A percentile compares a stretch with the other conserved stretches of the same genome.
Conservation (phyloP, 1,140 invertebrate genomes). For the Araneus ventricosus region DNA sequence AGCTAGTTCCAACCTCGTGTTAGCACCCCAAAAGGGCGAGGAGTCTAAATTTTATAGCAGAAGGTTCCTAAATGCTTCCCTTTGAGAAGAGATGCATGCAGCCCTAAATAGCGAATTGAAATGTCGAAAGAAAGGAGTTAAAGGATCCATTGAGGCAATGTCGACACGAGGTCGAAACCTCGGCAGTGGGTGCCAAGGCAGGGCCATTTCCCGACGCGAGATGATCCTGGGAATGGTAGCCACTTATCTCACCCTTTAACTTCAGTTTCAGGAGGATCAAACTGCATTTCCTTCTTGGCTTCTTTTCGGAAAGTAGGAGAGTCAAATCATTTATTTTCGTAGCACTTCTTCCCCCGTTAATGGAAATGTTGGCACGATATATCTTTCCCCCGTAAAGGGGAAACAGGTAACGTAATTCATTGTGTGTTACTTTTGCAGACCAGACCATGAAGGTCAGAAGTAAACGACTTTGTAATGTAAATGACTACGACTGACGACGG, state of each 20-base stretch:
- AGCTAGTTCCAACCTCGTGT: not conserved
- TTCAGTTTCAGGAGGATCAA: constrained; percentile 25
- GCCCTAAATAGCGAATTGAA: constrained; percentile 14
- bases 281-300: constrained; percentile 44
- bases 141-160: constrained; percentile 29
- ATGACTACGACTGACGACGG: constrained; percentile 29
- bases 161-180: constrained; percentile 8
- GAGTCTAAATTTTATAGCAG: constrained; percentile 1
- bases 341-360: constrained; percentile 55
- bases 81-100: not conserved
- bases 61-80: constrained; percentile 4
- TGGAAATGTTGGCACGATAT: constrained; percentile 64
- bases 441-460: constrained; percentile 5
- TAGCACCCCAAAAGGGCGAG: not conserved
- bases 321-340: constrained; percentile 64
- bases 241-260: constrained; percentile 46
- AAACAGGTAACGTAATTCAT: constrained; percentile 43
- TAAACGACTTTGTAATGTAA: constrained; percentile 60
- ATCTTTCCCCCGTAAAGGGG: constrained; percentile 35
- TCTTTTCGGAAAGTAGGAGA: constrained; percentile 1
- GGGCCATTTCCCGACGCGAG: not conserved
- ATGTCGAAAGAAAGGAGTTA: constrained; percentile 19
- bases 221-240: constrained; percentile 13
- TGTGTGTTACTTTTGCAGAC: constrained; percentile 15
- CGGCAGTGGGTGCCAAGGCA: not conserved